Percentiles rank a stretch among this genome's conserved stretches.
These are phyloP conservation scores for Tringa solitaria DNA, from an alignment of 2,113 vertebrate genomes.

Conservation along the genomic window DNA sequence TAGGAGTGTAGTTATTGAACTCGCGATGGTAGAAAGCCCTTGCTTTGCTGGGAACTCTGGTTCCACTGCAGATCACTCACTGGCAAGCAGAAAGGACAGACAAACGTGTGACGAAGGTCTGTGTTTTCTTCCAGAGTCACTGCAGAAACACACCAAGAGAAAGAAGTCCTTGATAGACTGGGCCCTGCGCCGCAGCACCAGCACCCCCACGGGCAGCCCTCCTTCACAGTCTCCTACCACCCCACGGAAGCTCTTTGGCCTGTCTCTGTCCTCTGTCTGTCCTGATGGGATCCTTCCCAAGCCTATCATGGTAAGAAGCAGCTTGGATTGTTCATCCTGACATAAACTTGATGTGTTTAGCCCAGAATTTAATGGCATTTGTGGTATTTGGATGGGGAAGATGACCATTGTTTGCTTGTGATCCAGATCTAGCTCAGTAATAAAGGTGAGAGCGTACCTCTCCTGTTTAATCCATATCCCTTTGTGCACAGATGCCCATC, in stretches of 20 bases:
- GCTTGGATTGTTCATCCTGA: neutral
- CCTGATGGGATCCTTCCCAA: constrained; percentile 76
- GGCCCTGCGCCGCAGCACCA: constrained; percentile 74
- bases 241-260: constrained; percentile 74
- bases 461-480: neutral
- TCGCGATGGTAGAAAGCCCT: neutral
- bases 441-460: neutral
- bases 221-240: constrained; percentile 50
- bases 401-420: neutral
- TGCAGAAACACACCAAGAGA: constrained; percentile 72
- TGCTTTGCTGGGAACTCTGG: neutral
- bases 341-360: neutral
- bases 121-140: constrained; percentile 42
- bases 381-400: neutral
- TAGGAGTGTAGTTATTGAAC: neutral
- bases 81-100: neutral
- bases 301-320: constrained; percentile 74
- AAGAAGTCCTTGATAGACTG: constrained; percentile 81
- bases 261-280: constrained; percentile 76
- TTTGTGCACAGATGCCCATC: neutral
- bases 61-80: neutral
- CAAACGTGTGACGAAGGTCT: neutral
- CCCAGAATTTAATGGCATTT: neutral
- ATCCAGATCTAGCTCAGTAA: neutral
- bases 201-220: constrained; percentile 38